These are phyloP conservation scores for Aproaerema taeniolella DNA, from an alignment of 2,888 invertebrate genomes.

Conservation along the genomic window DNA sequence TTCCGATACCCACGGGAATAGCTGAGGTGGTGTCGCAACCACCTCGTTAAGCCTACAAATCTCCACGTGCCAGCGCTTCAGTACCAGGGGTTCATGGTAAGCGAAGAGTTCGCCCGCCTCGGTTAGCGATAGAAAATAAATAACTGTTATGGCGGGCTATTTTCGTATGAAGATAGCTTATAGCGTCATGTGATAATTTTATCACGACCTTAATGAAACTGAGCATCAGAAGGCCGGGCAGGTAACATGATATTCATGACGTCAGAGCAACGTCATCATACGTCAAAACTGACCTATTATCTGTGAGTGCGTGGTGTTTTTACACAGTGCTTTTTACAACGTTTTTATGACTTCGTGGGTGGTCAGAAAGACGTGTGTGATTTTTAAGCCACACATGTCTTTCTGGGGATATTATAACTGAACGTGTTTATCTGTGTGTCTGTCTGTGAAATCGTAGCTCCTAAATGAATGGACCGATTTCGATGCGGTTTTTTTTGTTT, in stretches of 20 bases:
- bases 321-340: no score
- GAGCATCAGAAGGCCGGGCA: constrained; percentile 52
- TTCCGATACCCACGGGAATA: no score
- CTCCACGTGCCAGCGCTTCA: no score
- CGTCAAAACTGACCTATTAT: constrained; percentile 40
- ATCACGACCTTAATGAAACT: constrained; percentile 69
- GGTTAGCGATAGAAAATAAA: constrained; percentile 17
- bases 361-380: constrained; percentile 1
- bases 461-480: no score
- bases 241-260: constrained; percentile 66
- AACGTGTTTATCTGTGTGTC: no score
- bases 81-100: constrained; percentile 22
- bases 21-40: no score
- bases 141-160: constrained; percentile 45
- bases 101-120: constrained; percentile 14
- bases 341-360: constrained; percentile 6
- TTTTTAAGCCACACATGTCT: no score
- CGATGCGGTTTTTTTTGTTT: no score
- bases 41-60: no score
- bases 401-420: no score
- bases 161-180: constrained; percentile 49
- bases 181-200: constrained; percentile 71
- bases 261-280: constrained; percentile 39
- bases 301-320: no score
- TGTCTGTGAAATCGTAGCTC: no score